Conservation (phyloP, 2,888 invertebrate species). For the Cheilosia pagana region DNA sequence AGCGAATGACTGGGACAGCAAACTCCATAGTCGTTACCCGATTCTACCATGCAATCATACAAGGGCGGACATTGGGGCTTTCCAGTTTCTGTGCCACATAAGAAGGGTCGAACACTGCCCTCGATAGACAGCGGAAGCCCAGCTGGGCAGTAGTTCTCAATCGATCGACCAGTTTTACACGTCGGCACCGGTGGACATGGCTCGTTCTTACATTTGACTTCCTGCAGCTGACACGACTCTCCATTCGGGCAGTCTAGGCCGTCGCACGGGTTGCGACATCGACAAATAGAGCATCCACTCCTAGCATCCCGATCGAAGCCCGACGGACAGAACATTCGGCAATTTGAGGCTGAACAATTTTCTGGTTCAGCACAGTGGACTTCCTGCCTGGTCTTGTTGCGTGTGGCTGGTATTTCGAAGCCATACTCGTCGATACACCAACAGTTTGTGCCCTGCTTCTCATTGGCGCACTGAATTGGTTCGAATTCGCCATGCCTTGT, state of each 20-base stretch:
- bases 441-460: constrained; percentile 88
- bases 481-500: constrained; percentile 89
- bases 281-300: constrained; percentile 91
- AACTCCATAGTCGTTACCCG: constrained; percentile 93
- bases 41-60: constrained; percentile 91
- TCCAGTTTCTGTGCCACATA: constrained; percentile 91
- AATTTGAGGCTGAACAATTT: constrained; percentile 91
- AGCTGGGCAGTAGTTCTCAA: constrained; percentile 91
- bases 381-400: constrained; percentile 80
- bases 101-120: constrained; percentile 90
- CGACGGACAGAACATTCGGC: constrained; percentile 93
- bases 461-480: constrained; percentile 89
- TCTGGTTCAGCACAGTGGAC: constrained; percentile 84
- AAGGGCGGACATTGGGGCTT: constrained; percentile 93
- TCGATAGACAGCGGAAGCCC: constrained; percentile 89
- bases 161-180: constrained; percentile 90
- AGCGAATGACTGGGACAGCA: constrained; percentile 91
- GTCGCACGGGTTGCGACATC: constrained; percentile 92
- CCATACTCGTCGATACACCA: constrained; percentile 94
- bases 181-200: constrained; percentile 94
- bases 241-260: constrained; percentile 90
- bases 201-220: constrained; percentile 90
- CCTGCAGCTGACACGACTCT: constrained; percentile 90
- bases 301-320: constrained; percentile 89
- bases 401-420: constrained; percentile 91